Base-by-base conservation (phyloP, 2,888 invertebrate species). In the Leptinotarsa tumamoca region DNA sequence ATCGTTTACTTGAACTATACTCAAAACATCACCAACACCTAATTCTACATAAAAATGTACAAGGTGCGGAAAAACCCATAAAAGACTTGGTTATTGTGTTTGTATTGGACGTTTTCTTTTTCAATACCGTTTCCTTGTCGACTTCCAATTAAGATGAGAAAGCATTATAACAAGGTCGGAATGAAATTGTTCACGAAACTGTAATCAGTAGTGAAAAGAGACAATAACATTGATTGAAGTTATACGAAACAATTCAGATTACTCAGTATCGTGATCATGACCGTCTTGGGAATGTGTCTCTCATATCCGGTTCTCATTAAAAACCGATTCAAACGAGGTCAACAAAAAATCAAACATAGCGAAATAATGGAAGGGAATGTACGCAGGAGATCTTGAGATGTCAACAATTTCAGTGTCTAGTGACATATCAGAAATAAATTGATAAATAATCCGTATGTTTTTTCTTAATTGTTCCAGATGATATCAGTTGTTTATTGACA, bases 271-370 rank as follows among this genome's bases (percentile, higher is more conserved):
- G 18, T 54, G 54, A 54, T 54, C 54, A 54, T 54, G 54, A 54
- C 54, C 54, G n/a, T 54, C 54, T 54, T 54, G 13, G 18, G 54
- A 54, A 54, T 54, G 54, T 54, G 54, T 54, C 54, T 13, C 18
- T n/a, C 54, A 18, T 54, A 54, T 54, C 54, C 54, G 54, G 54
- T 54, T 54, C 54, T 54, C 54, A n/a, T 54, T 54, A 18, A 18
- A 18, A 54, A 54, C n/a, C 18, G 54, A 54, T 54, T 18, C 18
- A 18, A 54, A 54, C 54, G 18, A 54, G 54, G 54, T 54, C 54
- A 54, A 54, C 18, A 54, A 54, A 18, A 13, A 54, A 18, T 54
- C 18, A 18, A 54, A n/a, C 18, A 18, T 18, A 18, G 54, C 43
- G 54, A 18, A 54, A 54, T 54, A 18, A 54, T 54, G 54, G 13